A percentile compares a stretch with the other conserved stretches of the same genome.
Evolutionary conservation across 2,113 vertebrate species (phyloP).

Genomic region (Chauna torquata): DNA sequence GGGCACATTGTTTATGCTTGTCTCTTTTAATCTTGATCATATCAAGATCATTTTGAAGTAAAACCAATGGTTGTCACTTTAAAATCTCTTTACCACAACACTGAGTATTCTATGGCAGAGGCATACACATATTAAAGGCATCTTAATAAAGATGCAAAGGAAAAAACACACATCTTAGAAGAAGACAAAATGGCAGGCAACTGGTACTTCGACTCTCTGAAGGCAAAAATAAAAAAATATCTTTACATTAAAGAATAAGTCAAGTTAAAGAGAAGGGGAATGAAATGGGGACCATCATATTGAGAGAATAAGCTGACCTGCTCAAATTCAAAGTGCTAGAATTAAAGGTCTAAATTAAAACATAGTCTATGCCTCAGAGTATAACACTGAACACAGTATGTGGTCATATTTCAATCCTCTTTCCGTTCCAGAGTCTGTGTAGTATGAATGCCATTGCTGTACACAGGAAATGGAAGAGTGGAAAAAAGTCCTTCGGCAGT

Average conservation of each 20-base stretch:
- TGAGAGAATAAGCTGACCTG: constrained; percentile 90
- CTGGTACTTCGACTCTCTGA: constrained; percentile 86
- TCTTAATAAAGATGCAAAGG: constrained; percentile 89
- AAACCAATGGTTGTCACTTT: constrained; percentile 84
- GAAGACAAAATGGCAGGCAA: constrained; percentile 88
- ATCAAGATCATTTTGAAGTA: constrained; percentile 87
- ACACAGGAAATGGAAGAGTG: constrained; percentile 96
- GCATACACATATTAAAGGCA: constrained; percentile 87
- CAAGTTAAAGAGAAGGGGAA: constrained; percentile 82
- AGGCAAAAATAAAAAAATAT: constrained; percentile 87
- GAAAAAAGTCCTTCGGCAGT: constrained; percentile 98
- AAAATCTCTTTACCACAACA: constrained; percentile 88
- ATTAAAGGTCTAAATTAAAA: constrained; percentile 88
- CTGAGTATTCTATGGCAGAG: constrained; percentile 89
- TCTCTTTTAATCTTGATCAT: constrained; percentile 89
- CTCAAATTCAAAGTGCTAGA: constrained; percentile 99
- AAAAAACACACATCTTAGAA: constrained; percentile 83
- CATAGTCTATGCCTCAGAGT: constrained; percentile 87
- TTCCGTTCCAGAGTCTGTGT: constrained; percentile 97
- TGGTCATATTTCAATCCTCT: constrained; percentile 92
- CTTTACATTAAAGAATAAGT: constrained; percentile 90
- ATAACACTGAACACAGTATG: constrained; percentile 87
- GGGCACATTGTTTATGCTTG: constrained; percentile 81
- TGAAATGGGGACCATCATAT: constrained; percentile 81
- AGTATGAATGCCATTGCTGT: constrained; percentile 98